A percentile compares a stretch with the other conserved stretches of the same genome.
Conservation (phyloP, 2,797 vertebrate species). For the Telmatherina bonti region DNA sequence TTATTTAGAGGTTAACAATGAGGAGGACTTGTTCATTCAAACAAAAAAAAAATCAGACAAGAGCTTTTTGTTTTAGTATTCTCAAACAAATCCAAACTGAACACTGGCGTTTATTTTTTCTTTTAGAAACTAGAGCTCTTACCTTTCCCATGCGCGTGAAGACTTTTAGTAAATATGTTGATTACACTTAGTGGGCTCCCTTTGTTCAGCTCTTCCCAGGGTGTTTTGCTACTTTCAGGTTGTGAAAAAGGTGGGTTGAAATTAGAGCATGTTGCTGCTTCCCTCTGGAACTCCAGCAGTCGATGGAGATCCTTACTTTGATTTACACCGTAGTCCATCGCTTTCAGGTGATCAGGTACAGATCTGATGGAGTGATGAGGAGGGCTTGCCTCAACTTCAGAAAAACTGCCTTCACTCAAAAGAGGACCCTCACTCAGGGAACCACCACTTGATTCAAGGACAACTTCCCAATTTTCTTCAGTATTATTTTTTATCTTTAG, state of each 20-base stretch:
- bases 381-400: slow-evolving; percentile 87
- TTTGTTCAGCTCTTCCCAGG: slow-evolving; percentile 93
- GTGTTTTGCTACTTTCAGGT: slow-evolving; percentile 77
- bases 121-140: slow-evolving; percentile 32
- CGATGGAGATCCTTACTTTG: slow-evolving; percentile 81
- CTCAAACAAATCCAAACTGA: not conserved
- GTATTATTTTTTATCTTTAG: slow-evolving; percentile 24
- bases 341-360: slow-evolving; percentile 72
- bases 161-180: slow-evolving; percentile 93
- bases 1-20: not conserved
- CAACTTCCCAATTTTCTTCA: slow-evolving; percentile 33
- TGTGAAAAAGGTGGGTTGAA: slow-evolving; percentile 69
- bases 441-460: slow-evolving; percentile 84
- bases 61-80: not conserved
- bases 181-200: slow-evolving; percentile 96
- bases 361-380: slow-evolving; percentile 62
- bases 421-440: slow-evolving; percentile 94
- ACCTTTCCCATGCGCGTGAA: slow-evolving; percentile 88
- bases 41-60: not conserved
- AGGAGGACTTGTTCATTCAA: not conserved
- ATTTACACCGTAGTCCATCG: slow-evolving; percentile 78
- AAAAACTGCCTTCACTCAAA: slow-evolving; percentile 90
- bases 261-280: slow-evolving; percentile 86
- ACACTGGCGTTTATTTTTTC: not conserved
- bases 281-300: slow-evolving; percentile 90